Base-by-base conservation (phyloP, 2,113 vertebrate genomes). In the Monarcha castaneiventris region DNA sequence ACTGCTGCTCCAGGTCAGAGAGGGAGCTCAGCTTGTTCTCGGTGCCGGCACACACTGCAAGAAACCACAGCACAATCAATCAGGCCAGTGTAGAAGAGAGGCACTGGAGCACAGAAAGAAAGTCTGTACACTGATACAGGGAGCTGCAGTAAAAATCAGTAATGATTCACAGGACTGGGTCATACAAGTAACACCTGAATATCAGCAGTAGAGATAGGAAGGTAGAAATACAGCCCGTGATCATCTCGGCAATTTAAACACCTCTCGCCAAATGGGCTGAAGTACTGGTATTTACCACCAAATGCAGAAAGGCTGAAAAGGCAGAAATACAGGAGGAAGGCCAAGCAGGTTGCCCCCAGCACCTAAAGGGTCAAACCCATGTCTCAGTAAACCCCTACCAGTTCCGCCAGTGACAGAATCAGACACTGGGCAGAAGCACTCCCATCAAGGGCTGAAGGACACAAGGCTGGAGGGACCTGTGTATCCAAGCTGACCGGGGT, bases 21-120 rank as follows among this genome's bases (percentile, higher is more conserved):
- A 99, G 98, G 18, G 99, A 99, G 97, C 99, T 99, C 97, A 99
- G 97, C 93, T 99, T 99, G 97, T 99, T 99, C 96, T 99, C 99
- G 0, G 99, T 99, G 66, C 99, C 99, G 0, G 99, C 98, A 89
- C 99, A 99, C 92, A 99, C 99, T 99, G 96, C 30, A 80, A 91
- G 90, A 87, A 95, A 94, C 46, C 93, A 95, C 8, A 67, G 26
- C 58, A 93, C 61, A 82, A 29, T n/a, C 49, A 15, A 11, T 62
- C 20, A 72, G 72, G 10, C 13, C 26, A 73, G 54, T 1, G 5
- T 5, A 33, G 49, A 44, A 74, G 20, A 64, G 43, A 7, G 51
- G 4, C 43, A 46, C 27, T 5, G 63, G 29, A 75, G 35, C 26
- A 84, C n/a, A 68, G 8, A 29, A 74, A n/a, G 30, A 54, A 81